phyloP scores from a whole-genome alignment of 2,113 vertebrate genomes.

The Calypte anna region DNA sequence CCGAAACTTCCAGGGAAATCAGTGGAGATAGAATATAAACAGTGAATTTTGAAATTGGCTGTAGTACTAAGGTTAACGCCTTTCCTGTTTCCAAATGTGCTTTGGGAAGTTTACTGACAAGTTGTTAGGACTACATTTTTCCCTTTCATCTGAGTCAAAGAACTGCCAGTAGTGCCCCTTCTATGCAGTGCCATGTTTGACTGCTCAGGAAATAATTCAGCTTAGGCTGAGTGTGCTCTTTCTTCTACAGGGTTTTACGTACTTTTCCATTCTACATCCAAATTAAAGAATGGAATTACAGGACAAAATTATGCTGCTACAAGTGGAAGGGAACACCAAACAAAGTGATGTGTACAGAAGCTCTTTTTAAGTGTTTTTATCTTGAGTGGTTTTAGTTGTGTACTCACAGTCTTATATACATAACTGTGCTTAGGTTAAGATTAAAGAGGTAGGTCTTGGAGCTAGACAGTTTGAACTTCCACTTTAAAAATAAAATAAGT shows the following conservation, averaged over 20 bases:
- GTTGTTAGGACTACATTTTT: neutral
- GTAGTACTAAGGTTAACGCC: neutral
- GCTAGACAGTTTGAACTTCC: neutral
- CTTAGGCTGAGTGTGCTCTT: neutral
- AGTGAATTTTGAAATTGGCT: constrained; percentile 8
- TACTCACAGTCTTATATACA: neutral
- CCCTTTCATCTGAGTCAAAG: neutral
- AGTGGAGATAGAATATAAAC: constrained; percentile 16
- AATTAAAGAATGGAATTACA: neutral
- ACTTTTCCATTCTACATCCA: neutral
- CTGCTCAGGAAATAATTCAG: neutral
- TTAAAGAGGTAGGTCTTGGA: neutral
- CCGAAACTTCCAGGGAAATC: constrained; percentile 17
- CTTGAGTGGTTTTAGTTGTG: neutral
- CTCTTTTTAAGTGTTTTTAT: neutral
- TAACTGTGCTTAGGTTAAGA: neutral
- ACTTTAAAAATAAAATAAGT: neutral
- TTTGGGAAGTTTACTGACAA: constrained; percentile 15
- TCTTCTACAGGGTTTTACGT: neutral
- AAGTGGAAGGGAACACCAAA: neutral
- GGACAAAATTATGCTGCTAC: neutral
- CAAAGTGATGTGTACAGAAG: neutral
- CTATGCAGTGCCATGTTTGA: neutral
- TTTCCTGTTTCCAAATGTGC: constrained; percentile 15
- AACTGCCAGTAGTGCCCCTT: neutral